Evolutionary conservation across 2,113 vertebrate genomes (phyloP).

Genomic region (Dipodomys stephensi): DNA sequence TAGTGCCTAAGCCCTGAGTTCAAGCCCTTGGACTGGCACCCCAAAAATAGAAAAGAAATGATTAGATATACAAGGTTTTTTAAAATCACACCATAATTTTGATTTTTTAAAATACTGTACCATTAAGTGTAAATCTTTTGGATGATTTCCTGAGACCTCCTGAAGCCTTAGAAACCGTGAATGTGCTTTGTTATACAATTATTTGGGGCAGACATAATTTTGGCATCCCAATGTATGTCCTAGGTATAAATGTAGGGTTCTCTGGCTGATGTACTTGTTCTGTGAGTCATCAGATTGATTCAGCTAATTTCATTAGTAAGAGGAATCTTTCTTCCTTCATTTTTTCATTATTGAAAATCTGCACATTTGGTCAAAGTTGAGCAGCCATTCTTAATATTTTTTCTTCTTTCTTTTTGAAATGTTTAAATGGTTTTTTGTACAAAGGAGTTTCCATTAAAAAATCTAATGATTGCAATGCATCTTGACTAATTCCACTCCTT

Average conservation of each 20-base stretch:
- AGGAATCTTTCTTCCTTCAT: not conserved
- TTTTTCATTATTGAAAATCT: not conserved
- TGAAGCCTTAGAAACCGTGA: not conserved
- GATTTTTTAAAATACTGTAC: not conserved
- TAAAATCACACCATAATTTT: not conserved
- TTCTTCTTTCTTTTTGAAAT: no score
- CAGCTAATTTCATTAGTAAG: not conserved
- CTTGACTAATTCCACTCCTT: no score
- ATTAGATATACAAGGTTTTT: constrained; percentile 52
- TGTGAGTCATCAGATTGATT: not conserved
- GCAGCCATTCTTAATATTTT: not conserved
- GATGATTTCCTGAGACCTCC: constrained; percentile 25
- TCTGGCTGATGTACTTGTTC: not conserved
- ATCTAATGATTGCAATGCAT: no score
- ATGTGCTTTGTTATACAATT: not conserved
- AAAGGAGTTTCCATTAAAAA: no score
- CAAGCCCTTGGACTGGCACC: no score
- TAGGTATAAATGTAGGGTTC: not conserved
- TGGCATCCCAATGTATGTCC: not conserved
- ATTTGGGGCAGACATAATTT: not conserved
- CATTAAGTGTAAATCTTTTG: constrained; percentile 22
- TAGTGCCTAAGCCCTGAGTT: no score
- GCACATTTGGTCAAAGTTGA: not conserved
- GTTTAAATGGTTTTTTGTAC: no score
- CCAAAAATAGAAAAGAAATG: constrained; percentile 2